Evolutionary conservation across 2,113 vertebrate species (phyloP).

Genomic region (Ranitomeya imitator): DNA sequence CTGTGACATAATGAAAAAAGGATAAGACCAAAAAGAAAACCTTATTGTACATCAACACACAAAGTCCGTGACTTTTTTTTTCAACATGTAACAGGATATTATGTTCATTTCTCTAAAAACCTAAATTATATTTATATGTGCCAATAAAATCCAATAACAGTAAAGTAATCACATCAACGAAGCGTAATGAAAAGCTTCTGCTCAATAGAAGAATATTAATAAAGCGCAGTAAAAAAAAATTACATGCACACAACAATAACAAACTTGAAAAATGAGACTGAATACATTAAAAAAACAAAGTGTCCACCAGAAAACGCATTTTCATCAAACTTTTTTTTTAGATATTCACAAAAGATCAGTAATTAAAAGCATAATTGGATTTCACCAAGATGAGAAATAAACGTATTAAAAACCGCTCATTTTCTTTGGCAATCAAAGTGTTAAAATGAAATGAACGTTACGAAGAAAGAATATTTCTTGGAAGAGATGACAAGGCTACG

Average conservation of each 20-base stretch:
- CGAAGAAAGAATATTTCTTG: slow-evolving; percentile 1
- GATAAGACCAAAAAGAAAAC: not conserved
- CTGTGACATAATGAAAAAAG: not conserved
- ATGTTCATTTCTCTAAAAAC: not conserved
- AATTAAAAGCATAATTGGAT: slow-evolving; percentile 46
- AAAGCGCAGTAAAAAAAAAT: not conserved
- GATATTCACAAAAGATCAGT: slow-evolving; percentile 11
- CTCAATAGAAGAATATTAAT: not conserved
- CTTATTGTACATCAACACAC: not conserved
- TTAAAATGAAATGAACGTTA: slow-evolving; percentile 38
- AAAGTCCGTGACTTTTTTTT: not conserved
- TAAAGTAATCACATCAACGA: not conserved
- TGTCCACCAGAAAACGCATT: not conserved
- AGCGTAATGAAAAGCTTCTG: not conserved
- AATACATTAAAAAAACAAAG: not conserved
- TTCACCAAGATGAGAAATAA: not conserved
- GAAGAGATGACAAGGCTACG: not conserved
- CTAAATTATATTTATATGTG: not conserved
- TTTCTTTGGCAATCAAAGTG: slow-evolving; percentile 17
- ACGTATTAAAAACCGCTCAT: slow-evolving; percentile 21
- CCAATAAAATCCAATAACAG: not conserved
- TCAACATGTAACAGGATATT: not conserved
- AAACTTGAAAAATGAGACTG: not conserved
- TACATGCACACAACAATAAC: not conserved
- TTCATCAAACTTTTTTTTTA: not conserved